These are phyloP conservation scores for Cydia pomonella DNA, from an alignment of 1,140 invertebrate genomes.

Conservation along the genomic window DNA sequence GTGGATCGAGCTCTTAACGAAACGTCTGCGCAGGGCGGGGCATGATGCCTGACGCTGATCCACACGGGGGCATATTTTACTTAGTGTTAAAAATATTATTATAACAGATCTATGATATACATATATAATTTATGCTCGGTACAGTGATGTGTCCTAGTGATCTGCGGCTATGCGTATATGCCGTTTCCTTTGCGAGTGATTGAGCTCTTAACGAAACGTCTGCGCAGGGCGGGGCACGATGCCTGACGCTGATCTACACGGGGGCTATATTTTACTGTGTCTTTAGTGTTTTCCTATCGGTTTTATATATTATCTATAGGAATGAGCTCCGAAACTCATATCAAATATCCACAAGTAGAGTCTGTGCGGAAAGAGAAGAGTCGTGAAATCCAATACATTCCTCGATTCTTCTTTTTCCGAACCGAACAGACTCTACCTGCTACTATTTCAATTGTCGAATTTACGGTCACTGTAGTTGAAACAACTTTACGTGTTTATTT, in stretches of 20 bases:
- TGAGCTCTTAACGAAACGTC: conserved; percentile 24
- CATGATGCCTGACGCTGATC: conserved; percentile 10
- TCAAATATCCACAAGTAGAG: no score
- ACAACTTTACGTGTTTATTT: no score
- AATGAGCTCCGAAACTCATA: no score
- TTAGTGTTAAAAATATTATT: no score
- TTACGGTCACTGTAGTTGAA: no score
- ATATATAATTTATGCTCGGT: no score
- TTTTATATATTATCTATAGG: neutral
- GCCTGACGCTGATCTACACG: conserved; percentile 21
- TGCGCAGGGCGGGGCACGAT: conserved; percentile 17
- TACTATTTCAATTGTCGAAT: no score
- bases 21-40: conserved; percentile 23
- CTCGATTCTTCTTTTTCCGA: no score
- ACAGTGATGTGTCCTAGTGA: neutral
- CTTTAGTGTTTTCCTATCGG: neutral
- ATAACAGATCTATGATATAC: no score
- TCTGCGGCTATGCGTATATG: neutral
- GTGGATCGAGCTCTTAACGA: conserved; percentile 1
- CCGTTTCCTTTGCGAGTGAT: neutral
- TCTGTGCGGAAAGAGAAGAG: no score
- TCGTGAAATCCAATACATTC: no score
- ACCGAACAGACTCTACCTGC: no score
- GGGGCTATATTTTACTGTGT: neutral
- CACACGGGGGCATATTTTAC: conserved; percentile 20